A percentile compares a stretch with the other conserved stretches of the same genome.
Evolutionary conservation across 2,797 vertebrate genomes (phyloP).

Genomic region (Dromococcyx pavoninus): DNA sequence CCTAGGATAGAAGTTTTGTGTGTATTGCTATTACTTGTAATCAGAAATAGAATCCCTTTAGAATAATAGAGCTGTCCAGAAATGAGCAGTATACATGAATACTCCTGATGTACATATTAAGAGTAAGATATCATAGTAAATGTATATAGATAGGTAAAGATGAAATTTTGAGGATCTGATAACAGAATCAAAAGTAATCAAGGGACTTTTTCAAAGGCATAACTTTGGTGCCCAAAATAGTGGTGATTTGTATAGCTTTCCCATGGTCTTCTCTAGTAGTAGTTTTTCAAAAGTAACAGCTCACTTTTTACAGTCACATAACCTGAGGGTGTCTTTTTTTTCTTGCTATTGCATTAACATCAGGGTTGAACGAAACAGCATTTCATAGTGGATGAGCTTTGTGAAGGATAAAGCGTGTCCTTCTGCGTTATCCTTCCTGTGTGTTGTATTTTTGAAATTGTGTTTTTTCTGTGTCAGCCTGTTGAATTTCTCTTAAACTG

Average conservation of each 20-base stretch:
- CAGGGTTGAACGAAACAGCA: not conserved
- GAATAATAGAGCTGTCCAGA: not conserved
- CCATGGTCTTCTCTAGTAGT: not conserved
- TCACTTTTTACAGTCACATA: not conserved
- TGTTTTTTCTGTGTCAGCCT: not conserved
- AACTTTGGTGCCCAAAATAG: not conserved
- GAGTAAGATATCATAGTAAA: not conserved
- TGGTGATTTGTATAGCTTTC: not conserved
- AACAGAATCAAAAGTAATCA: not conserved
- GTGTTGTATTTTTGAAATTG: not conserved
- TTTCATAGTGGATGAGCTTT: conserved; percentile 3
- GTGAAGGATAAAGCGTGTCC: not conserved
- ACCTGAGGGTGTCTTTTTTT: not conserved
- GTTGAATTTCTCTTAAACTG: not conserved
- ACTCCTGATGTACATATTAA: not conserved
- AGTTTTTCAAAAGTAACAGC: not conserved
- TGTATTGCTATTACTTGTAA: not conserved
- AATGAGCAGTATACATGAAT: not conserved
- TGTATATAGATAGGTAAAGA: not conserved
- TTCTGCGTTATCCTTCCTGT: not conserved
- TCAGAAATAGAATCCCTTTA: not conserved
- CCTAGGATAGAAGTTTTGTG: not conserved
- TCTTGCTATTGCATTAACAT: not conserved
- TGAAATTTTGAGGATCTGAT: not conserved
- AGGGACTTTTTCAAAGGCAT: conserved; percentile 31